phyloP scores from a whole-genome alignment of 2,113 vertebrate genomes.

The Psittacula cyanocephala region DNA sequence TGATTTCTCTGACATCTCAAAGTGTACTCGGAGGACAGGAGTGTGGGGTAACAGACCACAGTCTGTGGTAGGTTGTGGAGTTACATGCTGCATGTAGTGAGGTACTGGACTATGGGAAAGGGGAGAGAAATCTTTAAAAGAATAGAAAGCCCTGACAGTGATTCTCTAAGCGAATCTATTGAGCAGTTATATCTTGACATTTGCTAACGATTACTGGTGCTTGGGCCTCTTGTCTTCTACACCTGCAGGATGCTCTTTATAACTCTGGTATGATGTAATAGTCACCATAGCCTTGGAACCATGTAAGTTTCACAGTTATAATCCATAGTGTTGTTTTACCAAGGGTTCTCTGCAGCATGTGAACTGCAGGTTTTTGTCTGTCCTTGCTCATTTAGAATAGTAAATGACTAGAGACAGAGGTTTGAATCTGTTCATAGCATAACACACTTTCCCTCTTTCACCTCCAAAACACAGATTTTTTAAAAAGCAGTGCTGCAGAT shows the following conservation, averaged over 20 bases:
- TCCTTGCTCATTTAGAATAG: neutral
- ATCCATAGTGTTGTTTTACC: neutral
- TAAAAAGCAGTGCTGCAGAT: neutral
- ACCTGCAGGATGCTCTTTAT: neutral
- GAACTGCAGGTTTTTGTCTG: neutral
- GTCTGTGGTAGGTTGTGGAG: neutral
- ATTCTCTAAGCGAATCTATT: neutral
- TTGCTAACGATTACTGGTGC: neutral
- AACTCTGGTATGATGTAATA: neutral
- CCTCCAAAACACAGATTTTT: neutral
- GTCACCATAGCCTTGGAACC: neutral
- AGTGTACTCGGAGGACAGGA: neutral
- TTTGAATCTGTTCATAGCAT: neutral
- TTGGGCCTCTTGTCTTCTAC: neutral
- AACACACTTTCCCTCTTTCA: neutral
- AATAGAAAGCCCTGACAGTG: neutral
- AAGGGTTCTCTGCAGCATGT: neutral
- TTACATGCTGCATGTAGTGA: neutral
- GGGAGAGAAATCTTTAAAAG: neutral
- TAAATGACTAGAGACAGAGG: neutral
- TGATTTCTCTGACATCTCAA: conserved; percentile 23
- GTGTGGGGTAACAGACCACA: neutral
- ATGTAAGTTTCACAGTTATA: neutral
- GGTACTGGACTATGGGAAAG: neutral
- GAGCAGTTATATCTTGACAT: neutral